Base-by-base conservation (phyloP, 2,113 vertebrate genomes). In the Lepus europaeus region DNA sequence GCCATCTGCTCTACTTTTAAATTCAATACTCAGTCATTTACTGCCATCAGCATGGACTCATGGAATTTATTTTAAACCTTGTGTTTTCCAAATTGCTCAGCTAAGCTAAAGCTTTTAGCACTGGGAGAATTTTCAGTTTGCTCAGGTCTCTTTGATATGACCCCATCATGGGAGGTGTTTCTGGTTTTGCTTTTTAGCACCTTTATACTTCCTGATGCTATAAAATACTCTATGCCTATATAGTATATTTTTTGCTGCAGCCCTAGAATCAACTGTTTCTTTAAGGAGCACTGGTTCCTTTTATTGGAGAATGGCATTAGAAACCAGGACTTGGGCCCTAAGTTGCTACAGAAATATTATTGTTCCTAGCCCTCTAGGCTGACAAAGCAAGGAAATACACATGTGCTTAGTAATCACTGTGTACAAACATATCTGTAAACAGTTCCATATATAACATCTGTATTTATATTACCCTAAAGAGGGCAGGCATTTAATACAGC, bases 391-490 rank as follows among this genome's bases (percentile, higher is more conserved):
- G 59, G 45, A 74, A 36, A 61, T n/a, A 53, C 3, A 5, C 63
- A 11, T 72, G 2, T 51, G 3, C 27, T 23, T 82, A 17, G 16
- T 36, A 91, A 74, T 8, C 25, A 73, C 22, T 74, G 11, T 6
- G 19, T 56, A 25, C 3, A n/a, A 5, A 49, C 9, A 3, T 7
- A 87, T 12, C 20, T 29, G n/a, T 86, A 63, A 73, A 74, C 39
- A 77, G 63, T n/a, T 94, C 31, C 80, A 10, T 53, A 59, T 76
- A 13, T 22, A 74, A 27, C 22, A 36, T 87, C 45, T 78, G 70
- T 79, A 51, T 68, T 91, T 74, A n/a, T 56, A 59, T 72, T 90
- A 92, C 89, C 39, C 77, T 78, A 87, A 95, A 25, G 56, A 59
- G 56, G 56, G 56, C 56, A 59, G 56, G 5, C 56, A 59, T 59